phyloP scores from a whole-genome alignment of 2,113 vertebrate species.

The Xenopus tropicalis region DNA sequence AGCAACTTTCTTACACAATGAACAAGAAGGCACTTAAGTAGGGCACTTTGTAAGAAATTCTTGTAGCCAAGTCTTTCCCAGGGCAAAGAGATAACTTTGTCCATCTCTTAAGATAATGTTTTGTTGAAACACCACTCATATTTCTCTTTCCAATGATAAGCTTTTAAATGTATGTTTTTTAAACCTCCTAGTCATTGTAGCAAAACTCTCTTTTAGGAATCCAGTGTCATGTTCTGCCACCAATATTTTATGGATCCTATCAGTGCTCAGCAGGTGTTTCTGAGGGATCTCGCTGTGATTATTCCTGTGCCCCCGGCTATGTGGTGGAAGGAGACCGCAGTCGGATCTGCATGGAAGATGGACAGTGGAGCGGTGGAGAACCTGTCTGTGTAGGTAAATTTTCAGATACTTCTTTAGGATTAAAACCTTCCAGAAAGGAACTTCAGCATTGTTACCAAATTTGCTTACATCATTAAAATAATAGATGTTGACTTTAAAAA shows the following conservation, averaged over 20 bases:
- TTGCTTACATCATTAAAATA: no score
- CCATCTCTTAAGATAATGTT: no score
- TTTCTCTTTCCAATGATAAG: no score
- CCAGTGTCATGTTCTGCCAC: conserved; percentile 75
- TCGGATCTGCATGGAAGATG: conserved; percentile 76
- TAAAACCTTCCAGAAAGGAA: neutral
- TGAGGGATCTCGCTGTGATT: conserved; percentile 88
- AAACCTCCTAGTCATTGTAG: no score
- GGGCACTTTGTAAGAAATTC: no score
- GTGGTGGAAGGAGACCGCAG: conserved; percentile 79
- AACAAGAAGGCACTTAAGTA: no score
- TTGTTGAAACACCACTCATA: no score
- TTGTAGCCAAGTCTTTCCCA: no score
- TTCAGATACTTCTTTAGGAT: conserved; percentile 28
- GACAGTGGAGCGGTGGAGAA: conserved; percentile 81
- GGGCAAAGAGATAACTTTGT: no score
- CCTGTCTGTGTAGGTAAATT: conserved; percentile 86
- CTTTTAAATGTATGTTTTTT: no score
- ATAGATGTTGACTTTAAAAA: neutral
- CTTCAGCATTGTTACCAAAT: no score
- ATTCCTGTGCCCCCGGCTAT: conserved; percentile 79
- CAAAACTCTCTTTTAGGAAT: conserved; percentile 63
- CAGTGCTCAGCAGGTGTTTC: conserved; percentile 74
- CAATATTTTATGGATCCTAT: conserved; percentile 77
- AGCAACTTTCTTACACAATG: no score